Conservation (phyloP, 2,113 vertebrate species). For the Proterorhinus semilunaris region DNA sequence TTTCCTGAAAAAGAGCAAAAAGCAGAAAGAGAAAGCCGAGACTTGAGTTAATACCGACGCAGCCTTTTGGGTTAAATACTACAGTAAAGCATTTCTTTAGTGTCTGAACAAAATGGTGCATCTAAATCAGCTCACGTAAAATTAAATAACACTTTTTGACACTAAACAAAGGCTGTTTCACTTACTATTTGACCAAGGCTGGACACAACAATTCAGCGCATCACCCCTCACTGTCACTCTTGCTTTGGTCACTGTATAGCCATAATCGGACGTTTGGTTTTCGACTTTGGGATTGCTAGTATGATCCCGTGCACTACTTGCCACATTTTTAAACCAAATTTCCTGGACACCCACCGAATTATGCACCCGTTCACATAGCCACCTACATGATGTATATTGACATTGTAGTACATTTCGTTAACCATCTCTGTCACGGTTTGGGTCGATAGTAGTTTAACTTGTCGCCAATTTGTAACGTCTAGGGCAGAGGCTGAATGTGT, state of each 20-base stretch:
- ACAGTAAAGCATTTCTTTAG: constrained; percentile 47
- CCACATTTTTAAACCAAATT: constrained; percentile 16
- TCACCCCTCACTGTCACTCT: constrained; percentile 31
- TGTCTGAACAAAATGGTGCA: constrained; percentile 37
- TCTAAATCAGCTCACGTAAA: constrained; percentile 14
- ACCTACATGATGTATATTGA: constrained; percentile 61
- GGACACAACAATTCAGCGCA: constrained; percentile 18
- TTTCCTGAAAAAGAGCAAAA: constrained; percentile 96
- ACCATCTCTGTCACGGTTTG: constrained; percentile 52
- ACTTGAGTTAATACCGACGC: constrained; percentile 73
- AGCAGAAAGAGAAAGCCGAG: constrained; percentile 94
- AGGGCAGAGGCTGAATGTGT: constrained; percentile 53
- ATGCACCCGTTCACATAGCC: constrained; percentile 47
- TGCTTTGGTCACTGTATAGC: constrained; percentile 44
- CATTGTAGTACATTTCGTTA: constrained; percentile 55
- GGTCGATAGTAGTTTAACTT: constrained; percentile 48
- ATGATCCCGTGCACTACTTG: constrained; percentile 19
- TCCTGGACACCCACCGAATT: constrained; percentile 31
- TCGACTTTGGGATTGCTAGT: constrained; percentile 16
- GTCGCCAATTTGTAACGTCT: constrained; percentile 57
- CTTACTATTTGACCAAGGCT: constrained; percentile 55
- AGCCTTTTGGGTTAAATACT: constrained; percentile 52
- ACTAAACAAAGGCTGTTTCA: constrained; percentile 43
- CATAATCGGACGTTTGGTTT: constrained; percentile 31
- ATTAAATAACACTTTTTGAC: constrained; percentile 34